phyloP scores from a whole-genome alignment of 2,113 vertebrate genomes.

The Lipophrys pholis region DNA sequence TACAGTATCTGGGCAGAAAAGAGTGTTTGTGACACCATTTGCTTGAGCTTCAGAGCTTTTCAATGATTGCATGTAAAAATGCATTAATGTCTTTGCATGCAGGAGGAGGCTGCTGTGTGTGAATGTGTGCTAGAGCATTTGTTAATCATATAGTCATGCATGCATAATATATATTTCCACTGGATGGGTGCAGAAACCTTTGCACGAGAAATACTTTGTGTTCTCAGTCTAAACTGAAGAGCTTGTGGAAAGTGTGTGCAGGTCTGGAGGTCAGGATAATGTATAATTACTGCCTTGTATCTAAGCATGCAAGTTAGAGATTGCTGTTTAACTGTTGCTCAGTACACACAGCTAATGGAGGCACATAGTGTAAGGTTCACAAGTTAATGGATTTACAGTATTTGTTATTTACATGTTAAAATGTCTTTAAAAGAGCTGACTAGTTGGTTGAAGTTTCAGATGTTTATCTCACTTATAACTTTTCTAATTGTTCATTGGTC shows the following conservation, averaged over 20 bases:
- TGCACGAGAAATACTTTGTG: constrained; percentile 16
- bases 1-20: constrained; percentile 36
- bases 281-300: constrained; percentile 19
- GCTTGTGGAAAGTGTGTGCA: constrained; percentile 16
- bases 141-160: constrained; percentile 37
- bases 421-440: no score
- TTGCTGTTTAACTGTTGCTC: no score
- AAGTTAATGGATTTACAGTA: no score
- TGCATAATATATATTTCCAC: constrained; percentile 18
- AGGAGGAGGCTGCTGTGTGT: neutral
- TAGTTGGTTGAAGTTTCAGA: no score
- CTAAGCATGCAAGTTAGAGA: neutral
- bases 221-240: constrained; percentile 22
- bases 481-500: no score
- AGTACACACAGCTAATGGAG: no score
- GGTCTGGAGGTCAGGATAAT: constrained; percentile 14
- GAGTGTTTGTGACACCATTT: neutral
- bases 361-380: no score
- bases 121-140: constrained; percentile 1
- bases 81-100: neutral
- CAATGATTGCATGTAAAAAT: constrained; percentile 25
- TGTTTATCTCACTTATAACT: no score
- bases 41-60: neutral
- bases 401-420: no score
- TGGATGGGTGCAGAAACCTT: neutral